Base-by-base conservation (phyloP, 2,113 vertebrate genomes). In the Panthera leo region DNA sequence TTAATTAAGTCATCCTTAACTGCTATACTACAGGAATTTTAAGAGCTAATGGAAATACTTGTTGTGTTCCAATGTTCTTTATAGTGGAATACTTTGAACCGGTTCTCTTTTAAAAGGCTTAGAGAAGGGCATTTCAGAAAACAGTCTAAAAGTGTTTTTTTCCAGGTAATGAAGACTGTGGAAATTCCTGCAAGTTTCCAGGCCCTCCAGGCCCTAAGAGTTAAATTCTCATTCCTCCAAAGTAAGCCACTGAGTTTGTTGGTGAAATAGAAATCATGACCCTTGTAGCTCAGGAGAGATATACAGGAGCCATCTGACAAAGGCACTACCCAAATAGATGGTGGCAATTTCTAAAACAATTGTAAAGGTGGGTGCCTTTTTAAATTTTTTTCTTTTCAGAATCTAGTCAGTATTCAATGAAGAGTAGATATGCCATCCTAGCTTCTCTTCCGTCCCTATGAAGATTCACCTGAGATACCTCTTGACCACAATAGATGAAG, bases 1-100 rank as follows among this genome's bases (percentile, higher is more conserved):
- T 95, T 91, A 97, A 98, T 98, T 95, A 97, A 95, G 70, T 95
- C 7, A 13, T 68, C 36, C 67, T 91, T 96, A 96, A 97, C 68
- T 89, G 91, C 80, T 93, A 96, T 48, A 95, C 71, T 90, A 85
- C 89, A 85, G 5, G 21, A 83, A 76, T 98, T 96, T 91, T 94
- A 97, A 97, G 85, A 97, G 96, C 82, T 96, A 71, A n/a, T 2
- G 1, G 88, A 98, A 97, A 93, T 88, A 45, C 85, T 88, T 92
- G 39, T 71, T 95, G 73, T 96, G 65, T 96, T 95, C 31, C 79
- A 94, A 75, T 23, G 76, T 78, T 67, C 53, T 92, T 96, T 91
- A 86, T 51, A 83, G 55, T 78, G 88, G 78, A 93, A 91, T 71
- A 78, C 67, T 78, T n/a, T 71, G 68, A 97, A 96, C 31, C 89